Percentiles rank a stretch among this genome's conserved stretches.
Conservation (phyloP, 2,797 vertebrate species). For the Intellagama lesueurii region DNA sequence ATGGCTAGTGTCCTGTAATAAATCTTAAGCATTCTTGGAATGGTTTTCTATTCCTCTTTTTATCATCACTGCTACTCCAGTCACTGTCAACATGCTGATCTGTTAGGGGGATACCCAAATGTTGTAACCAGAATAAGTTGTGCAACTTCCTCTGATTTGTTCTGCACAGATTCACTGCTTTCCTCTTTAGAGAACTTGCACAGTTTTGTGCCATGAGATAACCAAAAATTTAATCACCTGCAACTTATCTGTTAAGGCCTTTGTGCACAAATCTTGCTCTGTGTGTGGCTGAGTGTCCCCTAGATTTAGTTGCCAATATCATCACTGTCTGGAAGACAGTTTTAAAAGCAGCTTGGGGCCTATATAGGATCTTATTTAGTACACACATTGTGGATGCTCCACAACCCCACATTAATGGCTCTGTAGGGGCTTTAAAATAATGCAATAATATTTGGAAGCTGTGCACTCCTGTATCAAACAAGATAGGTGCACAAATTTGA, state of each 20-base stretch:
- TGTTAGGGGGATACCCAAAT: not conserved
- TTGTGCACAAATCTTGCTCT: not conserved
- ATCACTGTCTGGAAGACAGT: not conserved
- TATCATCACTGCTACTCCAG: not conserved
- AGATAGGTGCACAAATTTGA: not conserved
- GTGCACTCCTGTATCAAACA: no score
- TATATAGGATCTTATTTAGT: not conserved
- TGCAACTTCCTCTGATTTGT: conserved; percentile 1
- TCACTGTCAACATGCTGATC: no score
- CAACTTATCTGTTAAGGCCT: conserved; percentile 8
- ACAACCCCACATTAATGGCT: not conserved
- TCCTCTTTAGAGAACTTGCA: not conserved
- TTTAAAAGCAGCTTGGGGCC: not conserved
- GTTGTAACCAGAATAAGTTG: not conserved
- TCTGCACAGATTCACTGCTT: not conserved
- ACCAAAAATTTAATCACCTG: not conserved
- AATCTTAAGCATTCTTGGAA: not conserved
- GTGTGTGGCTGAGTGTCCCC: not conserved
- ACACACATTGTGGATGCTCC: not conserved
- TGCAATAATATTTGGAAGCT: not conserved
- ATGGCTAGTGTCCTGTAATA: not conserved
- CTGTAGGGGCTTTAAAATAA: not conserved
- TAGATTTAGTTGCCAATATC: not conserved
- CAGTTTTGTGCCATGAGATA: not conserved
- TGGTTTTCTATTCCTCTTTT: not conserved